Evolutionary conservation across 2,113 vertebrate genomes (phyloP), one percentile per base, ranked within the genome.

Genomic region (Atractosteus spatula): DNA sequence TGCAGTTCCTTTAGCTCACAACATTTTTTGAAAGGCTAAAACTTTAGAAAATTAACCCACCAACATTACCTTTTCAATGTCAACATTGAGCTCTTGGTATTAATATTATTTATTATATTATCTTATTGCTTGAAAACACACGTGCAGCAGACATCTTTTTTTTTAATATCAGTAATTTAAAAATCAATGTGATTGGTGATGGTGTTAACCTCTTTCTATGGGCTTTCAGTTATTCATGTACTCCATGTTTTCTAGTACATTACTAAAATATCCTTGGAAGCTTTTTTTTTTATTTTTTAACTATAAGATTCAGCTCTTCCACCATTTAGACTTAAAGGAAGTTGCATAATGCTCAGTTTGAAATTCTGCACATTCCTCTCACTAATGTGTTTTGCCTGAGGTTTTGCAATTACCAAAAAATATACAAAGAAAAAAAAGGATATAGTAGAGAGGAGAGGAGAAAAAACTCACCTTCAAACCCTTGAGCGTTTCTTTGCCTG

Each of bases 391-490:
- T 42, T 70, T 73, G 78, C 71, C 65, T 62, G 73, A 73, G 55
- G 69, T 70, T 68, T 71, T 61, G 71, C 77, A 72, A 71, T 57
- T 71, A 76, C 79, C 57, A 66, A 78, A 86, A 84, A 84, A 82
- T 77, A 71, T 71, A 76, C 75, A 29, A 86, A 79, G 83, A 79
- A 87, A 85, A 81, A 80, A 81, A 84, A 85, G 86, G 73, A 84
- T 75, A 69, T 77, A 68, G 51, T 56, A 59, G 42, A 65, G 12
- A 80, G 65, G 8, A 56, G 71, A 79, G 66, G 45, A 14, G 4
- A 62, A 66, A 56, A 47, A 71, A 85, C 82, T 88, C 86, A 90
- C 87, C 87, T 90, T 87, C 83, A 86, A 87, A 89, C 86, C 80
- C 68, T 77, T 80, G 80, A 82, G 85, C 81, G 84, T 75, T 77